Evolutionary conservation across 2,888 invertebrate genomes (phyloP).

Genomic region (Cotesia congregata): DNA sequence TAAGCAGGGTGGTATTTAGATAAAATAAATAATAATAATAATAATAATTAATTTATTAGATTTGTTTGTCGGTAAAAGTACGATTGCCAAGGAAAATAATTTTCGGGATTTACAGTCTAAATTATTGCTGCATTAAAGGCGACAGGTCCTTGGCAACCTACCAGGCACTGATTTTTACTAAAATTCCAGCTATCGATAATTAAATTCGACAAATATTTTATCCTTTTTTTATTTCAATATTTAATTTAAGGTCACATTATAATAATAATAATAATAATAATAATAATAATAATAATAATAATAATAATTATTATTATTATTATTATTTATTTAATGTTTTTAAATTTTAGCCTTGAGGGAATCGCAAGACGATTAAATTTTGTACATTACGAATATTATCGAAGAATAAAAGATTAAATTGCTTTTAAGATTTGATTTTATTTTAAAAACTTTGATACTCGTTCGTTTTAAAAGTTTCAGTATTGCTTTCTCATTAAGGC

Average conservation of each 20-base stretch:
- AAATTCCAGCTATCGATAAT: slow-evolving; percentile 10
- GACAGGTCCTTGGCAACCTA: slow-evolving; percentile 20
- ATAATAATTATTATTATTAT: too few species aligned
- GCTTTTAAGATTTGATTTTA: slow-evolving; percentile 2
- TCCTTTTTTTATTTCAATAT: neutral
- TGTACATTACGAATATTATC: slow-evolving; percentile 17
- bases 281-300: too few species aligned
- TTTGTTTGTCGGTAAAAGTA: neutral
- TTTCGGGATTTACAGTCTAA: slow-evolving; percentile 16
- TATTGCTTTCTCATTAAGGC: slow-evolving; percentile 68
- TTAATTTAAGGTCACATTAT: neutral
- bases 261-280: too few species aligned
- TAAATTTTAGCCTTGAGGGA: neutral
- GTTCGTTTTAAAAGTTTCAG: slow-evolving; percentile 40
- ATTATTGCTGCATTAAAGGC: slow-evolving; percentile 23
- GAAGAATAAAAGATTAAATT: neutral
- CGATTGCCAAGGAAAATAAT: slow-evolving; percentile 17
- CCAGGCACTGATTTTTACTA: slow-evolving; percentile 18
- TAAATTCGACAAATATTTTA: neutral
- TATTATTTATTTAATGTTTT: too few species aligned
- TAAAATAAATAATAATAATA: neutral
- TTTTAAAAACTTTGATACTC: slow-evolving; percentile 19
- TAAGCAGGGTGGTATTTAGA: neutral
- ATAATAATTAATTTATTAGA: neutral
- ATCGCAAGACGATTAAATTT: slow-evolving; percentile 14